Evolutionary conservation across 2,797 vertebrate genomes (phyloP).

Genomic region (Carcharodon carcharias): DNA sequence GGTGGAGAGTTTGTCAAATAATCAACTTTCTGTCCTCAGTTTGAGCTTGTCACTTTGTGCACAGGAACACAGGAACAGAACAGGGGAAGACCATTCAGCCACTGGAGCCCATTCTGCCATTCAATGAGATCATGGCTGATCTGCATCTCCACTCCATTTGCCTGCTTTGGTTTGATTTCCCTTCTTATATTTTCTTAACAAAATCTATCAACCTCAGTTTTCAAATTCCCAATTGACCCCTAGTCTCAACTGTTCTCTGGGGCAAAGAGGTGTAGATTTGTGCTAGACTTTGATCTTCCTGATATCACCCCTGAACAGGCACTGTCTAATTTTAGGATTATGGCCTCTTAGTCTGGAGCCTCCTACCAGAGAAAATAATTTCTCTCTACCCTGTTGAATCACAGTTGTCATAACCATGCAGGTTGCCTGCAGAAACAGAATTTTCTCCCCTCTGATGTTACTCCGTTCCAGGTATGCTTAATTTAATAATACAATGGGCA

Average conservation of each 20-base stretch:
- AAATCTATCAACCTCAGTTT: background rate
- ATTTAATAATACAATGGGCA: background rate
- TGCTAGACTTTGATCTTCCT: background rate
- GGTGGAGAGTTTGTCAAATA: background rate
- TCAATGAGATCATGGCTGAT: background rate
- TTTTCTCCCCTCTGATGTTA: background rate
- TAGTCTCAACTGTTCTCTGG: background rate
- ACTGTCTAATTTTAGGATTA: background rate
- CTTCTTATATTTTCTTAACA: background rate
- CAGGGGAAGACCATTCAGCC: background rate
- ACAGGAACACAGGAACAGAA: background rate
- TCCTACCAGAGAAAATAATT: background rate
- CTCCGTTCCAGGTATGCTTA: background rate
- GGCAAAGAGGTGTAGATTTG: background rate
- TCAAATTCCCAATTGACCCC: background rate
- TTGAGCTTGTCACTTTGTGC: background rate
- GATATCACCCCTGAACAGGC: background rate
- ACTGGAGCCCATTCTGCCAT: background rate
- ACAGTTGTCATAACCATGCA: background rate
- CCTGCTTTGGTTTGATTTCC: background rate
- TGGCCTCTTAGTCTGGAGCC: background rate
- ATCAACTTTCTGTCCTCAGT: background rate
- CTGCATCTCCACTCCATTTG: background rate
- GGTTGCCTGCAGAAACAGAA: background rate
- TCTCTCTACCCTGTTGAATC: background rate